Conservation (phyloP, 2,113 vertebrate genomes). For the Phasianus colchicus region DNA sequence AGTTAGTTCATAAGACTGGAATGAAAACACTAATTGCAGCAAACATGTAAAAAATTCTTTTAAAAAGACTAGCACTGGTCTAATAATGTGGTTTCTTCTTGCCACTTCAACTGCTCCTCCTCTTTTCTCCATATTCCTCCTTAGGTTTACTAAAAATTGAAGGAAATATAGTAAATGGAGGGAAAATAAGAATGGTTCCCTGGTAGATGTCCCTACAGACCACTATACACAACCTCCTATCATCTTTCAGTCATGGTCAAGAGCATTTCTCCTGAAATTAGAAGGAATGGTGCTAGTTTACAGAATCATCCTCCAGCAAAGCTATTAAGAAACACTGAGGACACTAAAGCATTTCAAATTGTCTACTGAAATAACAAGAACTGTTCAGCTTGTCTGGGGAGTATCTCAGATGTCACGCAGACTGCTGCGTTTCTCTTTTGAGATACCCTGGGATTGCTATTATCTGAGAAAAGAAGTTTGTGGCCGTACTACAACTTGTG, state of each 20-base stretch:
- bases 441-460: accelerated
- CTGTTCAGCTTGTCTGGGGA: not conserved
- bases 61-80: not conserved
- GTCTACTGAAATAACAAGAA: not conserved
- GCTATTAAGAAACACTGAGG: not conserved
- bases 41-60: not conserved
- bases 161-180: not conserved
- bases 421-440: not conserved
- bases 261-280: not conserved
- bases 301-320: not conserved
- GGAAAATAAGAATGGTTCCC: not conserved
- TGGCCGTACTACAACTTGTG: not conserved
- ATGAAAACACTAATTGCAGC: not conserved
- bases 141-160: not conserved
- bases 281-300: not conserved
- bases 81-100: not conserved
- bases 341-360: not conserved
- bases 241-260: not conserved
- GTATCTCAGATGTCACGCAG: not conserved
- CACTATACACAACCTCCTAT: not conserved
- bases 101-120: not conserved
- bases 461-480: not conserved
- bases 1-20: not conserved
- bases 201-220: not conserved
- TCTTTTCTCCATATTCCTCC: not conserved